phyloP scores from a whole-genome alignment of 2,113 vertebrate species.

The Pavo muticus region DNA sequence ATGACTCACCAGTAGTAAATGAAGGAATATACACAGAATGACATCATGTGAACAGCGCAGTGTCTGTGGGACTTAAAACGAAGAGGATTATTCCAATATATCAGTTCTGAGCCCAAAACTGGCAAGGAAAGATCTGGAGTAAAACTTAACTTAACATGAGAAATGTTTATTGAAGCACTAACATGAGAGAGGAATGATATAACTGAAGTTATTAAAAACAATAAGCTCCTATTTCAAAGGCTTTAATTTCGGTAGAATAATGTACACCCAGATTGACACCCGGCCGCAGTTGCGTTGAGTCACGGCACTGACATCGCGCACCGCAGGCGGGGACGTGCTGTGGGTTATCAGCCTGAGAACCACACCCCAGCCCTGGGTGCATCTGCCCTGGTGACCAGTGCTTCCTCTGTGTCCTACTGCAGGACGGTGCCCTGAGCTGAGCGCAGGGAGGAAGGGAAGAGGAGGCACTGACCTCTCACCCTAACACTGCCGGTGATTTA shows the following conservation, averaged over 20 bases:
- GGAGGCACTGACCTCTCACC: not conserved
- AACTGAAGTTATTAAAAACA: conserved; percentile 78
- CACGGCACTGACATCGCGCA: conserved; percentile 69
- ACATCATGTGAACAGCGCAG: conserved; percentile 58
- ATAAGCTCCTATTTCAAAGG: conserved; percentile 78
- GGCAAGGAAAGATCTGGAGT: conserved; percentile 50
- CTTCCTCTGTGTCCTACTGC: not conserved
- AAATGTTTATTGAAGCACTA: conserved; percentile 69
- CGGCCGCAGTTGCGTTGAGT: conserved; percentile 56
- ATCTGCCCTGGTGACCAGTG: not conserved
- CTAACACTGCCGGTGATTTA: not conserved
- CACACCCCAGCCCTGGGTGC: not conserved
- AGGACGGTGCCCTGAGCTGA: not conserved
- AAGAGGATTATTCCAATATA: conserved; percentile 74
- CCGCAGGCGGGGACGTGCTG: conserved; percentile 33
- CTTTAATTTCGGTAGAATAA: conserved; percentile 63
- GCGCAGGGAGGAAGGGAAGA: not conserved
- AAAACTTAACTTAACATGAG: conserved; percentile 67
- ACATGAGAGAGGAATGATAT: conserved; percentile 75
- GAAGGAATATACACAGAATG: conserved; percentile 56
- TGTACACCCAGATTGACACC: conserved; percentile 30
- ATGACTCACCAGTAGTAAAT: conserved; percentile 62
- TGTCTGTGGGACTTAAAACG: conserved; percentile 51
- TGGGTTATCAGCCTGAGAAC: conserved; percentile 51
- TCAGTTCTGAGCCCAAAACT: conserved; percentile 63